Base-by-base conservation (phyloP, 2,113 vertebrate species). In the Sitta europaea region DNA sequence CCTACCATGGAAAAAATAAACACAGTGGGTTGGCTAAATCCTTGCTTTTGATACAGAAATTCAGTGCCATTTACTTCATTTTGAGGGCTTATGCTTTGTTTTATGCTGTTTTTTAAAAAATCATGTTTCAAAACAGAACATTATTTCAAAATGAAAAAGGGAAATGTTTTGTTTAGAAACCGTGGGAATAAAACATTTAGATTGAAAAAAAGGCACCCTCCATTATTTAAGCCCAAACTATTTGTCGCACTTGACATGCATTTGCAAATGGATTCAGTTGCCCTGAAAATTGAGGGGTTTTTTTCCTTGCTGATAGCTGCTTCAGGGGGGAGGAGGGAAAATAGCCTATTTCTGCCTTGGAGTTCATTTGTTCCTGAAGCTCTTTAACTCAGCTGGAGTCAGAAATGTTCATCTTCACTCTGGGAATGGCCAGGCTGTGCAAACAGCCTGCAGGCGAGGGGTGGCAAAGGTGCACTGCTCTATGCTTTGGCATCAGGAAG, bases 211-310 rank as follows among this genome's bases (percentile, higher is more conserved):
- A 83, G 54, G 62, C 48, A 80, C 47, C 42, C 63, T 86, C 83
- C 36, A 36, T 95, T 95, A 88, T 77, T 96, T 67, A 86, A 91
- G 36, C 36, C 70, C 66, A 86, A 95, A 91, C 68, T 95, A 84
- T 94, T 95, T 78, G 68, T 81, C 0, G 9, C 82, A 92, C 38
- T 88, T 84, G 72, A 94, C 83, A 28, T 35, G 14, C 63, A 86
- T 91, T 94, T 86, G 79, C 80, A 94, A 97, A 95, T 81, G 53
- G 59, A 73, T 94, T 86, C 86, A 78, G 83, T 75, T 91, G 79
- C 55, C 75, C 76, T 94, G 92, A 94, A 96, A 92, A 94, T 28
- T 42, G 75, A 93, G 71, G 68, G 29, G 0, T 11, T 79, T 81
- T 89, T 89, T 72, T 24, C 31, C 40, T 63, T 66, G 35, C 82